These are phyloP conservation scores for Rhopalosiphum nymphaeae DNA, from an alignment of 2,888 invertebrate genomes.

Conservation along the genomic window DNA sequence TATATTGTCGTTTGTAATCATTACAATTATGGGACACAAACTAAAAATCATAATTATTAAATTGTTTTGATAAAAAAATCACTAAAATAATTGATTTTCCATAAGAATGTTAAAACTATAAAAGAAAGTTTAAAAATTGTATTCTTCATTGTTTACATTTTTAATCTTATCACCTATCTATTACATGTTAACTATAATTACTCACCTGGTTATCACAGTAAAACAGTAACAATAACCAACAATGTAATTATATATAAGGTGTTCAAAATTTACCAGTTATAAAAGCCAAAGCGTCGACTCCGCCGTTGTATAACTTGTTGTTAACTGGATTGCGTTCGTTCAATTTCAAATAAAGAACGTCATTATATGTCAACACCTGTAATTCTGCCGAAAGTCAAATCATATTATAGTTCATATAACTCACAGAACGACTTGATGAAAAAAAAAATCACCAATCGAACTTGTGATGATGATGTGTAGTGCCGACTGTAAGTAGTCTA, in stretches of 20 bases:
- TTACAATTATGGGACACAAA: not conserved
- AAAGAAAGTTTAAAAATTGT: not conserved
- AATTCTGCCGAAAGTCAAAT: slow-evolving; percentile 46
- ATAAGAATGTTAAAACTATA: not conserved
- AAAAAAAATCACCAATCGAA: not conserved
- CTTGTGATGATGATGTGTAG: not conserved
- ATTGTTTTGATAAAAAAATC: not conserved
- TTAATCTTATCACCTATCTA: not conserved
- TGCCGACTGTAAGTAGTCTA: not conserved
- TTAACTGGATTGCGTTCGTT: slow-evolving; percentile 43
- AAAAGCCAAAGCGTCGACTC: slow-evolving; percentile 43
- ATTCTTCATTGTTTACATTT: not conserved
- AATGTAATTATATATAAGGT: not conserved
- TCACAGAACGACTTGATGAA: not conserved
- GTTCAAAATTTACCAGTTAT: slow-evolving; percentile 35
- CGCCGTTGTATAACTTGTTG: slow-evolving; percentile 61
- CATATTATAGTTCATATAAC: not conserved
- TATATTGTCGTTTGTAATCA: not conserved
- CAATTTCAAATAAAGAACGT: slow-evolving; percentile 41
- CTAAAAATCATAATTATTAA: not conserved
- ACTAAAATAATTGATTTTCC: not conserved
- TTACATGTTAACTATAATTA: not conserved
- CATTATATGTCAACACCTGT: slow-evolving; percentile 59
- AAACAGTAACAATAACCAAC: not conserved
- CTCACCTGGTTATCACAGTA: not conserved